Evolutionary conservation across 2,797 vertebrate genomes (phyloP).

Genomic region (Falco novaeseelandiae): DNA sequence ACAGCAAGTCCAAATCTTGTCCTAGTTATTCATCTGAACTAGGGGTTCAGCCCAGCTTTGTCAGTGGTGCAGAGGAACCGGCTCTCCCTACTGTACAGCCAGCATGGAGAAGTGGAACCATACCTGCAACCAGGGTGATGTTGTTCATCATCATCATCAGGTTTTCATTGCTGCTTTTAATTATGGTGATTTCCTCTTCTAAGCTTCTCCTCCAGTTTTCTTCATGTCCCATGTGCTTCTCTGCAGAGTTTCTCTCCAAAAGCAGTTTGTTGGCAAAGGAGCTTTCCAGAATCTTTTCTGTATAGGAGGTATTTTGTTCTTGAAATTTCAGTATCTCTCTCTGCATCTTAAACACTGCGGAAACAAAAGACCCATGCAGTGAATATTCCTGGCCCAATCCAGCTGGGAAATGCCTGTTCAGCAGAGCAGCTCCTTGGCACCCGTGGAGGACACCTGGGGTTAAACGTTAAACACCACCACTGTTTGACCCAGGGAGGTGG

Average conservation of each 20-base stretch:
- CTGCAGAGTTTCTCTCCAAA: background rate
- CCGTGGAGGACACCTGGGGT: background rate
- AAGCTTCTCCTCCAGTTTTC: slow-evolving; percentile 48
- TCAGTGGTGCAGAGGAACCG: background rate
- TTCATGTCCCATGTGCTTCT: background rate
- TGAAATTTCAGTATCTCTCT: background rate
- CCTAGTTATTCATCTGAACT: background rate
- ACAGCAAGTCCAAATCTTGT: background rate
- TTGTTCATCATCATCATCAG: slow-evolving; percentile 61
- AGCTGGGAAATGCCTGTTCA: background rate
- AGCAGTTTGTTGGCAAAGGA: background rate
- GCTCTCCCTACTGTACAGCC: background rate
- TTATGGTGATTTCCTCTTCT: slow-evolving; percentile 48
- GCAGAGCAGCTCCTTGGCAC: background rate
- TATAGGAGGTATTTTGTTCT: background rate
- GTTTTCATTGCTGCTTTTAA: slow-evolving; percentile 45
- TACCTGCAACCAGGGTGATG: slow-evolving; percentile 76
- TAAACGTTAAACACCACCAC: background rate
- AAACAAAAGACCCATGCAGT: slow-evolving; percentile 9
- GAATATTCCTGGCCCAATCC: accelerated
- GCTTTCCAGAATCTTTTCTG: background rate
- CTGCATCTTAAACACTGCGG: slow-evolving; percentile 53
- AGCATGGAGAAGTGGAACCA: background rate
- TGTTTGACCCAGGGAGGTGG: background rate
- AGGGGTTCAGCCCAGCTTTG: background rate